Evolutionary conservation across 92 coral and sea anemone species (phyloP), one percentile per base, ranked within the genome.

Genomic region (Paragorgia papillata): DNA sequence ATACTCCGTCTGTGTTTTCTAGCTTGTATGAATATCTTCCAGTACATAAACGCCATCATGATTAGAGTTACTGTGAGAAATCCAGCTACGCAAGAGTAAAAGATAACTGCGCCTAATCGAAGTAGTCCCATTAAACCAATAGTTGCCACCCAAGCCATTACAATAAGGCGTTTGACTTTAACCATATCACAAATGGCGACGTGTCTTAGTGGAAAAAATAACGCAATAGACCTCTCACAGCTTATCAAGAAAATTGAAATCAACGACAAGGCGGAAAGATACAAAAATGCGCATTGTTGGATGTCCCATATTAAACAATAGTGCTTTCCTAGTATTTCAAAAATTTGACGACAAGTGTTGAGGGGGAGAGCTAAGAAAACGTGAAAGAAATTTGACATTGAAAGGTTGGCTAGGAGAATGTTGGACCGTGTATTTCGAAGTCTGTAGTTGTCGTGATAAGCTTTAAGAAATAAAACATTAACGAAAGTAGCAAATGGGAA

Each of bases 231-330:
- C 43, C 97, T 57, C 56, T 92, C 97, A 37, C 81, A 75, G 75
- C 97, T 89, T 20, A 92, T 89, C 20, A 91, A 83, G 57, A 91
- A 87, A 7, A 92, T 49, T 14, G 95, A 85, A 90, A 82, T 82
- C 55, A 89, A 92, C 7, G 97, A 89, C 24, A 92, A 84, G 3
- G 91, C 91, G 19, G 68, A 27, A 18, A 62, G 43, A 43, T 62
- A 62, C n/a, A 62, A 43, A 31, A 31, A 62, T 9, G 48, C 19
- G 19, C 39, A 62, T 31, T 62, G 68, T 43, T 62, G 43, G 24
- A 62, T 62, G 5, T 62, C 48, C 68, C 68, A 62, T 3, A 62
- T 15, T 7, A 62, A 3, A 24, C 68, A 62, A 25, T 14, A 25
- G 22, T 28, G 68, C 21, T 39, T 62, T 43, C 68, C 68, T 22